Conservation (phyloP, 2,888 invertebrate genomes). For the Atrina japonica region DNA sequence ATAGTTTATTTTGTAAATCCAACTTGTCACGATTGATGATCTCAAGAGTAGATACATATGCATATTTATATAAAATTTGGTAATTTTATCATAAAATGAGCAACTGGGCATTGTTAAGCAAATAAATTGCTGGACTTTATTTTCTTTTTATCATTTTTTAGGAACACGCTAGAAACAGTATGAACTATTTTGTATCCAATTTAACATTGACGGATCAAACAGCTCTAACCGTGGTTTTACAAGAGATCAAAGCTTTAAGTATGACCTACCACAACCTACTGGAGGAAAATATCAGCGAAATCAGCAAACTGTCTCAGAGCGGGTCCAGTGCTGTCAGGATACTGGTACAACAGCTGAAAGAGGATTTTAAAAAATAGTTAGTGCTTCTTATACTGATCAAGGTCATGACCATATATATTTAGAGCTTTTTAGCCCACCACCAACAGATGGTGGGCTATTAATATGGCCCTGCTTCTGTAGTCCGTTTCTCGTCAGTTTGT, state of each 20-base stretch:
- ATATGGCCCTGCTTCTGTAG: too few species aligned
- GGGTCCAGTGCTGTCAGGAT: slow-evolving; percentile 78
- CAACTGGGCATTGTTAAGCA: too few species aligned
- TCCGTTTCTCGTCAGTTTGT: too few species aligned
- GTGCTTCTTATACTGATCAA: slow-evolving; percentile 33
- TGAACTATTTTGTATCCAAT: slow-evolving; percentile 90
- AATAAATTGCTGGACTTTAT: neutral
- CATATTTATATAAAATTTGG: too few species aligned
- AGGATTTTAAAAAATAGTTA: slow-evolving; percentile 74
- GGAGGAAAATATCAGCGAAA: slow-evolving; percentile 88
- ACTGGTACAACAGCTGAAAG: slow-evolving; percentile 80
- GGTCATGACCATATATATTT: neutral
- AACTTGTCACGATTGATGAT: too few species aligned
- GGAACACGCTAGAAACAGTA: slow-evolving; percentile 90
- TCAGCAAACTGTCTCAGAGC: slow-evolving; percentile 84
- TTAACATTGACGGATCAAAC: slow-evolving; percentile 87
- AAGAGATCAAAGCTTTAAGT: slow-evolving; percentile 90
- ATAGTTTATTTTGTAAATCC: too few species aligned
- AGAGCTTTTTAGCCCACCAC: too few species aligned
- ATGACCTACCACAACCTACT: slow-evolving; percentile 90
- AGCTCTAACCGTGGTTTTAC: slow-evolving; percentile 88
- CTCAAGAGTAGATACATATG: too few species aligned
- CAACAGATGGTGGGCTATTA: too few species aligned
- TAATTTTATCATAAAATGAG: too few species aligned
- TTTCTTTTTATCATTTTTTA: slow-evolving; percentile 75